Conservation (phyloP, 1,140 invertebrate genomes). For the Drosophila melanica region DNA sequence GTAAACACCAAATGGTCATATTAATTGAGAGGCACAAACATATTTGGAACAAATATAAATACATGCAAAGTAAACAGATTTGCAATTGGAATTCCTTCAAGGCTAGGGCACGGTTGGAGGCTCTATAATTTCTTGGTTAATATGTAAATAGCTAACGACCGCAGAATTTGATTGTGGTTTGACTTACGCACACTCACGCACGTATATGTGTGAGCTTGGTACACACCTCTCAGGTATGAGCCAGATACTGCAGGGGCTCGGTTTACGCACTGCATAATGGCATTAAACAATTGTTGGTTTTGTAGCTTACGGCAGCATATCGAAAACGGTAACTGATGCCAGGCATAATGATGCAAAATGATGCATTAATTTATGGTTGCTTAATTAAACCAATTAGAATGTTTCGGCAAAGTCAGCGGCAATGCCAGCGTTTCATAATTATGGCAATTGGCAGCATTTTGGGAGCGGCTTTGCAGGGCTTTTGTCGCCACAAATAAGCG, state of each 20-base stretch:
- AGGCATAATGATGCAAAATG: constrained; percentile 49
- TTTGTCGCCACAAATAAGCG: constrained; percentile 64
- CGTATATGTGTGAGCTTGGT: background rate
- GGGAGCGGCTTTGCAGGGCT: constrained; percentile 41
- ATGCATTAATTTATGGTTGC: constrained; percentile 74
- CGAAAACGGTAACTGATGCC: constrained; percentile 2
- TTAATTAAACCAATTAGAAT: constrained; percentile 77
- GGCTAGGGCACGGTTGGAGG: constrained; percentile 23
- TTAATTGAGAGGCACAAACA: constrained; percentile 18
- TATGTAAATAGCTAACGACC: constrained; percentile 60
- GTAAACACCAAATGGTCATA: constrained; percentile 20
- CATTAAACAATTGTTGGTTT: constrained; percentile 43
- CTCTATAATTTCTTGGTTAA: constrained; percentile 59
- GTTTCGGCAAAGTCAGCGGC: constrained; percentile 27
- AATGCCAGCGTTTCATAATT: constrained; percentile 28
- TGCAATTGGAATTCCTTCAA: constrained; percentile 8
- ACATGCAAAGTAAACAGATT: background rate
- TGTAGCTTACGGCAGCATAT: constrained; percentile 29
- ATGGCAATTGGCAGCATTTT: constrained; percentile 56
- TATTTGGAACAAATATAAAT: background rate
- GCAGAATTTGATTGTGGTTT: constrained; percentile 54
- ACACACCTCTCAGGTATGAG: background rate
- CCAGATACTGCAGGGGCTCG: background rate
- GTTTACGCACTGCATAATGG: constrained; percentile 24
- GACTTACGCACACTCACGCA: background rate